Percentiles rank a stretch among this genome's conserved stretches.
Conservation (phyloP, 1,140 invertebrate genomes). For the Pogonomyrmex californicus region DNA sequence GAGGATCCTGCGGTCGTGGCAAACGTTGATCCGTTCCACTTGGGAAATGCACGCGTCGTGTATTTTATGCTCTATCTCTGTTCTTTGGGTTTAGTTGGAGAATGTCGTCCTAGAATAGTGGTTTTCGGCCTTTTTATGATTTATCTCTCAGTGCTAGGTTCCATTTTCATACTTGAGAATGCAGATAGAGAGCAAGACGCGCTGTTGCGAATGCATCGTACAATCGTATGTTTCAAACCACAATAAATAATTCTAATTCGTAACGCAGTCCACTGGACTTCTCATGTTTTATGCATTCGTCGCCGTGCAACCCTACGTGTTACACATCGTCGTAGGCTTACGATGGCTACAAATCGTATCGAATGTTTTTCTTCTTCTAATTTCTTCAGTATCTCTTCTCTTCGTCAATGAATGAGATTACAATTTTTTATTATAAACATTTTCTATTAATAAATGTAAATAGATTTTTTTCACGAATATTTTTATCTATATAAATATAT, state of each 20-base stretch:
- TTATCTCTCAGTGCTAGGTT: background rate
- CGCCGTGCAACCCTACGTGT: slow-evolving; percentile 37
- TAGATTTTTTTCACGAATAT: background rate
- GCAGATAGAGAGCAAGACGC: background rate
- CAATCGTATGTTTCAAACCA: slow-evolving; percentile 70
- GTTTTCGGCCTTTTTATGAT: slow-evolving; percentile 22
- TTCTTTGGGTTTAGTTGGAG: slow-evolving; percentile 15
- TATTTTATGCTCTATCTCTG: background rate
- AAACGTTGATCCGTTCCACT: slow-evolving; percentile 37
- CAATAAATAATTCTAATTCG: slow-evolving; percentile 76
- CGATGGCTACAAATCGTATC: slow-evolving; percentile 3
- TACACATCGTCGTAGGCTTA: slow-evolving; percentile 59
- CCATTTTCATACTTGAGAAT: slow-evolving; percentile 11
- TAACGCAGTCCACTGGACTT: slow-evolving; percentile 53
- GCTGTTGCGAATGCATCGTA: slow-evolving; percentile 10
- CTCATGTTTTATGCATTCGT: slow-evolving; percentile 76
- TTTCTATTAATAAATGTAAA: background rate
- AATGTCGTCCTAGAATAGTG: slow-evolving; percentile 17
- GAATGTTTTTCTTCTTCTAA: background rate
- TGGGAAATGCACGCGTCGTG: background rate
- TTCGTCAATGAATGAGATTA: background rate
- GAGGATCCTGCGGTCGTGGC: background rate
- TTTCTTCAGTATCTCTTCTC: background rate
- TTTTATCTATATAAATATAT: background rate
- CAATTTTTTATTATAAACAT: background rate